These are phyloP conservation scores for Anthoscopus minutus DNA, from an alignment of 2,113 vertebrate genomes.

Conservation along the genomic window DNA sequence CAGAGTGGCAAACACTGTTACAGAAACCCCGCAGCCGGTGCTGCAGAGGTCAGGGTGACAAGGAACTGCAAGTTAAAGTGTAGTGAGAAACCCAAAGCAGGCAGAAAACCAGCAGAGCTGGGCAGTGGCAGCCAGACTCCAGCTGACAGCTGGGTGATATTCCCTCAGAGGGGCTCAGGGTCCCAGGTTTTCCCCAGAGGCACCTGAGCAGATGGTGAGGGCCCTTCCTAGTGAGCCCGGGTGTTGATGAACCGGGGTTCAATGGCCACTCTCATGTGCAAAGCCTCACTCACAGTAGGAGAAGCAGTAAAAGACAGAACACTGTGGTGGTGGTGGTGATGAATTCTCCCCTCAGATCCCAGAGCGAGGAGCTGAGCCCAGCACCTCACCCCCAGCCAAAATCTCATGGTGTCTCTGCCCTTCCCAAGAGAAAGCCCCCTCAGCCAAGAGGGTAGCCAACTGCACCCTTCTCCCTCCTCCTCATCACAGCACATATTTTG, in stretches of 20 bases:
- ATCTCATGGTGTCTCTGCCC: neutral
- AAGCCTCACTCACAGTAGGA: neutral
- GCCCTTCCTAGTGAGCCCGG: neutral
- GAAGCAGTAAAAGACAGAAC: neutral
- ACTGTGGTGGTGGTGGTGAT: fast-evolving
- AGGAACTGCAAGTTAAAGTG: fast-evolving
- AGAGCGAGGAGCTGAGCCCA: neutral
- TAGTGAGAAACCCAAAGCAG: fast-evolving
- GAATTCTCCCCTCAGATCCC: neutral
- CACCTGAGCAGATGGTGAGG: neutral
- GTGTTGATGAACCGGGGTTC: neutral
- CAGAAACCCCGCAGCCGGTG: neutral
- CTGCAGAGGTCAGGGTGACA: fast-evolving
- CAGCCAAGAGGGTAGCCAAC: neutral
- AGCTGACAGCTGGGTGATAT: fast-evolving
- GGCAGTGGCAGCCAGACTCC: neutral
- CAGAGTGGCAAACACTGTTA: neutral
- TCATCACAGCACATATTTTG: neutral
- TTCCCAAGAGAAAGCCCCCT: neutral
- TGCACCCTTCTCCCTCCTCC: neutral
- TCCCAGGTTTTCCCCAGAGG: neutral
- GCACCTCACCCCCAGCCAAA: too few species aligned
- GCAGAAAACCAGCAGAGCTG: neutral
- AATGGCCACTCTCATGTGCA: fast-evolving
- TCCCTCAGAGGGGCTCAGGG: too few species aligned